Percentiles rank a stretch among this genome's conserved stretches.
Evolutionary conservation across 2,113 vertebrate species (phyloP).

Genomic region (Chiloscyllium plagiosum): DNA sequence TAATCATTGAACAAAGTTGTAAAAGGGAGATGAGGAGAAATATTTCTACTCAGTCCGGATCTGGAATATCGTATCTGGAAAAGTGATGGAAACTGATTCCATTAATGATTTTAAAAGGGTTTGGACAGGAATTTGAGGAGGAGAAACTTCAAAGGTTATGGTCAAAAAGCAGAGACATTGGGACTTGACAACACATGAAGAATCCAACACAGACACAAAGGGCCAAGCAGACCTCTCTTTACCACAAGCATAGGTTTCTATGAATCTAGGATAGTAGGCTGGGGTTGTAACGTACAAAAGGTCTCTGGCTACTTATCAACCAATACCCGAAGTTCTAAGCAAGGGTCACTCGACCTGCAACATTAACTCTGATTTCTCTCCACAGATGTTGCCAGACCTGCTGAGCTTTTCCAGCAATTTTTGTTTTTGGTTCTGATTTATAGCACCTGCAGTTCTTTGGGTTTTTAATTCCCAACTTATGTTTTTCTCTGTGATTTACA

Average conservation of each 20-base stretch:
- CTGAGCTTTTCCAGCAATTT: too few species aligned
- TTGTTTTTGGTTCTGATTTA: too few species aligned
- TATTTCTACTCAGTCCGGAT: neutral
- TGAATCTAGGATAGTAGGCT: neutral
- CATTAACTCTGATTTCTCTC: too few species aligned
- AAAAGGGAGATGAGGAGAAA: neutral
- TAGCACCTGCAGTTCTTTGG: too few species aligned
- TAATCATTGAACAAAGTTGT: neutral
- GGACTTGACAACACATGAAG: neutral
- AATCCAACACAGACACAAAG: neutral
- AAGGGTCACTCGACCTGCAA: too few species aligned
- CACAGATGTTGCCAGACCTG: too few species aligned
- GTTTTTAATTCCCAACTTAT: too few species aligned
- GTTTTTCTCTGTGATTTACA: neutral
- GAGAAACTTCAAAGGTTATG: neutral
- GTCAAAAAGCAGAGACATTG: neutral
- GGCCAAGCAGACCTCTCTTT: neutral
- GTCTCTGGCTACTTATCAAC: neutral
- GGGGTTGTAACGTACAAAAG: neutral
- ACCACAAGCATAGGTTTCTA: neutral
- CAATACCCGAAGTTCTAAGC: neutral
- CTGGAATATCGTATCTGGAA: neutral
- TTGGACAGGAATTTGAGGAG: neutral
- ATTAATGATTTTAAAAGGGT: neutral
- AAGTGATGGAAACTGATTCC: neutral